Base-by-base conservation (phyloP, 2,113 vertebrate species). In the Eolophus roseicapilla region DNA sequence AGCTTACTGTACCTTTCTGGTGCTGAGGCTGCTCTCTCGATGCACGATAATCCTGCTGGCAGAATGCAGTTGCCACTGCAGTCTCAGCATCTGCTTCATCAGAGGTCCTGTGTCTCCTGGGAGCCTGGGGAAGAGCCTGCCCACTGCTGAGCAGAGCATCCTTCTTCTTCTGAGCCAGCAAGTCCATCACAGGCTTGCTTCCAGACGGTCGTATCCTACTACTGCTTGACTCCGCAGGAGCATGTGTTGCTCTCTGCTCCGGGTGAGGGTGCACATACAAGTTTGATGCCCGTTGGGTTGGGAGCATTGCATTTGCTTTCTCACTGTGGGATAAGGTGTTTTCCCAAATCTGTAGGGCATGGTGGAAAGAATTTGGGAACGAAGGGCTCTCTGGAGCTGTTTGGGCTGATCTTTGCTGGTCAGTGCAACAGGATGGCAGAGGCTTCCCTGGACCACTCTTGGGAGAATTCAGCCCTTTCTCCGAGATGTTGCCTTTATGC, bases 281-380 rank as follows among this genome's bases (percentile, higher is more conserved):
- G 53, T 18, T 87, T 21, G 81, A 21, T 3, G 17, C 19, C 19
- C 11, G 18, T 7, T 52, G 47, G 17, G 76, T 5, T 19, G 57
- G 57, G 20, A 77, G 17, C 4, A 15, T 15, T 9, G 68, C 19
- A 3, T 28, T 50, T 6, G 74, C 46, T 65, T 71, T 63, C 14
- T 95, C 74, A 0, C 60, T 44, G n/a, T 31, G 31, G 85, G 92
- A 87, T 20, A 85, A 96, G 79, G 96, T 47, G 28, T 96, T 97
- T 90, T 98, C 97, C 97, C 98, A 97, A 41, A 97, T 96, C 83
- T 89, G 82, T 7, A 97, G 91, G 19, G 95, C 91, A 2, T 71
- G 69, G 15, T 76, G 97, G 94, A 98, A 98, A 83, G 91, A 96
- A 25, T 28, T 79, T 2, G 17, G 13, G 50, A 59, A 21, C 0